Percentiles rank a stretch among this genome's conserved stretches.
phyloP scores from a whole-genome alignment of 2,797 vertebrate genomes.

The Chiroxiphia lanceolata region DNA sequence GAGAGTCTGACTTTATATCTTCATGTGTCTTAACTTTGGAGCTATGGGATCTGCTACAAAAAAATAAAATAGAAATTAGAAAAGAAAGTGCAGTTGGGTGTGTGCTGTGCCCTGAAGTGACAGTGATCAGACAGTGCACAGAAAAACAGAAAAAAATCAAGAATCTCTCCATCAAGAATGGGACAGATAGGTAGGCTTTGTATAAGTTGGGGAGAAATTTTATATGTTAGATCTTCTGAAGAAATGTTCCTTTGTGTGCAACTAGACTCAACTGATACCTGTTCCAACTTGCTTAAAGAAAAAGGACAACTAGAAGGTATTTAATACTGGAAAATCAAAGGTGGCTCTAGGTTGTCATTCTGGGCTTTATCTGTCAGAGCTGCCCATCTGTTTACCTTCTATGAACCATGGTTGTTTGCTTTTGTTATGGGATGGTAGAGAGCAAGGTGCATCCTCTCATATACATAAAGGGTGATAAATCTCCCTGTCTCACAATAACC shows the following conservation, averaged over 20 bases:
- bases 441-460: not conserved
- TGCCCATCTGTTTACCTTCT: not conserved
- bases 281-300: not conserved
- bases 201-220: not conserved
- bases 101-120: not conserved
- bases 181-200: not conserved
- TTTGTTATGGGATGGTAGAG: not conserved
- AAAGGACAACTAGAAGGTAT: not conserved
- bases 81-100: not conserved
- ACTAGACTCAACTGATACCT: not conserved
- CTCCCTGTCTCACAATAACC: not conserved
- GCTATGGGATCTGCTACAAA: not conserved
- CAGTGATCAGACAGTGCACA: not conserved
- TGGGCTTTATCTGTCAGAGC: not conserved
- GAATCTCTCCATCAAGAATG: not conserved
- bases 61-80: not conserved
- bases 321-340: not conserved
- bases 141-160: not conserved
- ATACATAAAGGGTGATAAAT: not conserved
- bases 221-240: not conserved
- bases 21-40: not conserved
- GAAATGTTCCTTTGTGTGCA: not conserved
- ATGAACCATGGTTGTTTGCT: accelerated
- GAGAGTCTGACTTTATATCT: not conserved
- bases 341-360: not conserved